Conservation (phyloP, 2,888 invertebrate species). For the Eupithecia insigniata region DNA sequence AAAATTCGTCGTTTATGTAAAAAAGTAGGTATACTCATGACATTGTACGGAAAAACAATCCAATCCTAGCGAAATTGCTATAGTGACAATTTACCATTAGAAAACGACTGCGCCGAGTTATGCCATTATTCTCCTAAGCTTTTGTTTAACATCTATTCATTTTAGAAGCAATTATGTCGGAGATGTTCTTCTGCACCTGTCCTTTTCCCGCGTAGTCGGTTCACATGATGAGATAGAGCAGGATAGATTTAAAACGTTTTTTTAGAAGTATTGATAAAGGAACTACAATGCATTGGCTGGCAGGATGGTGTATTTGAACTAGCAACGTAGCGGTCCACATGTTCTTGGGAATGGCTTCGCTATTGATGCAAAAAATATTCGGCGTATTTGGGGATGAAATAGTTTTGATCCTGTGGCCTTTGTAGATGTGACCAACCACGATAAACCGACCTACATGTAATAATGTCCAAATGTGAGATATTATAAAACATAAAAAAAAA, state of each 20-base stretch:
- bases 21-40: neutral
- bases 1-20: neutral
- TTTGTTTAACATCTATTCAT: conserved; percentile 77
- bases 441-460: neutral
- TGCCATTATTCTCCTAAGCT: conserved; percentile 60
- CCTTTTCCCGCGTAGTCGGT: conserved; percentile 52
- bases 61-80: neutral
- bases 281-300: conserved; percentile 78
- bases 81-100: neutral
- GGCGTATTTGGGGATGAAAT: conserved; percentile 53
- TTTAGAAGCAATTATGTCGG: conserved; percentile 73
- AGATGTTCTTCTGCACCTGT: conserved; percentile 58
- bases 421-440: neutral
- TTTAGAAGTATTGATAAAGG: conserved; percentile 75
- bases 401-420: conserved; percentile 58
- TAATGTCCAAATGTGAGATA: neutral
- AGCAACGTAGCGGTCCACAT: conserved; percentile 82
- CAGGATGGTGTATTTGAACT: conserved; percentile 83
- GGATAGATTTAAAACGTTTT: conserved; percentile 67
- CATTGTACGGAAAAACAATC: neutral
- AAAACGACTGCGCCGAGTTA: conserved; percentile 47
- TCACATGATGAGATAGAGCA: conserved; percentile 54
- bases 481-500: neutral
- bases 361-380: conserved; percentile 80
- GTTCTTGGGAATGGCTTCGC: conserved; percentile 81